These are phyloP conservation scores for rabbit (Oryctolagus cuniculus) DNA, from an alignment of 2,113 vertebrate species.

Conservation along the genomic window DNA sequence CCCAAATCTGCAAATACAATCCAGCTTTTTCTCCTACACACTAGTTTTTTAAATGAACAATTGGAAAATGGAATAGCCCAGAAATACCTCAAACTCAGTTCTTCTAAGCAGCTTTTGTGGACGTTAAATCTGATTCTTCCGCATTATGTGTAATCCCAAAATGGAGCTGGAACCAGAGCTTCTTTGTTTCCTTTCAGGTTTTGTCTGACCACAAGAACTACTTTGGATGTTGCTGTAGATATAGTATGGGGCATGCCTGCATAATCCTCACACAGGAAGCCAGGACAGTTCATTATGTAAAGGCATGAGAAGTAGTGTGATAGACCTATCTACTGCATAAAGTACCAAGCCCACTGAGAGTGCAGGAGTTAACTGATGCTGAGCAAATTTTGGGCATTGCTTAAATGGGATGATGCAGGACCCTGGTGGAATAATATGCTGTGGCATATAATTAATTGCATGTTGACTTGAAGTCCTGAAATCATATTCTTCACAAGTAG, in stretches of 20 bases:
- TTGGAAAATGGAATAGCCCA: background rate
- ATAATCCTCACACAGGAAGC: accelerated
- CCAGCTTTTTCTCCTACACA: background rate
- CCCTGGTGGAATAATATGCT: too few species aligned
- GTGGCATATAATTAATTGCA: background rate
- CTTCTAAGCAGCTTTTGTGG: background rate
- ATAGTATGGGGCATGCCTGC: background rate
- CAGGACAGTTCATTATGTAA: background rate
- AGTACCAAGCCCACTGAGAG: background rate
- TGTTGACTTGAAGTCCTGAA: background rate
- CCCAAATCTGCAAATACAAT: background rate
- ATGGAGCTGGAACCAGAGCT: background rate
- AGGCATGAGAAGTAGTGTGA: accelerated
- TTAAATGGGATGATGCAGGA: background rate
- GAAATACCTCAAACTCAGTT: background rate
- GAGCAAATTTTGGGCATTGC: background rate
- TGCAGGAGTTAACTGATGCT: background rate
- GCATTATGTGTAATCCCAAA: background rate
- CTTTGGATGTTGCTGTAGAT: accelerated
- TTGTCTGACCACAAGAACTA: background rate
- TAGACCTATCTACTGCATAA: background rate
- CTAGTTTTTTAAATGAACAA: background rate
- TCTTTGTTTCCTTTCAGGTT: background rate
- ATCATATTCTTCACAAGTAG: conserved; percentile 3
- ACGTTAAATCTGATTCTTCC: background rate